phyloP scores from a whole-genome alignment of 2,113 vertebrate genomes.

The Noturus placidus region DNA sequence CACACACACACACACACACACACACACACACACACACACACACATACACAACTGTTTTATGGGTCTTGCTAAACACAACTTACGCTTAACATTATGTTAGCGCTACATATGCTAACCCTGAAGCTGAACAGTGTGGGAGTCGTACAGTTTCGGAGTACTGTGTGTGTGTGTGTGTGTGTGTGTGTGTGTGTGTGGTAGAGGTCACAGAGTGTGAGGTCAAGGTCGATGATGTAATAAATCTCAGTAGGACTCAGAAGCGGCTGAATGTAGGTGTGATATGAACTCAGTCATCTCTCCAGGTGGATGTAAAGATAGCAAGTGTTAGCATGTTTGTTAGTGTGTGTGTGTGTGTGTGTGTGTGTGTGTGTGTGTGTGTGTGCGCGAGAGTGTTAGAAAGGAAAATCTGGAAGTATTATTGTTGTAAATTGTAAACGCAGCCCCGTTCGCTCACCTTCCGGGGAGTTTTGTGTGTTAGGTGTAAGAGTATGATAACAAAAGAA shows the following conservation, averaged over 20 bases:
- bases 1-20: not conserved
- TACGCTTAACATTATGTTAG: conserved; percentile 46
- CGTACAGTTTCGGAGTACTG: conserved; percentile 5
- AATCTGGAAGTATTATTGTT: conserved; percentile 14
- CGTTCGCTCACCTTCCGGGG: conserved; percentile 1
- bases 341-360: not conserved
- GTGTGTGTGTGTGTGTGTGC: not conserved
- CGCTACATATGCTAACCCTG: conserved; percentile 13
- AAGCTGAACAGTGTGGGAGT: conserved; percentile 59
- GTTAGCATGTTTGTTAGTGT: not conserved
- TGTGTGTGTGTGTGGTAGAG: conserved; percentile 9
- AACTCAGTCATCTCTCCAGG: conserved; percentile 44
- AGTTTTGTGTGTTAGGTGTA: conserved; percentile 25
- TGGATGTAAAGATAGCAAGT: conserved; percentile 11
- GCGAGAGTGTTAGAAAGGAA: not conserved
- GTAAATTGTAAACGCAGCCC: not conserved
- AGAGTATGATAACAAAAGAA: conserved; percentile 45
- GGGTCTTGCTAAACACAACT: conserved; percentile 10
- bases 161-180: conserved; percentile 20
- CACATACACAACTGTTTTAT: conserved; percentile 4
- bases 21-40: conserved; percentile 31
- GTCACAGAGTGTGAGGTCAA: conserved; percentile 24
- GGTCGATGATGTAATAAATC: conserved; percentile 47
- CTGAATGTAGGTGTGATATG: conserved; percentile 44
- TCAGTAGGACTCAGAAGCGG: conserved; percentile 26